These are phyloP conservation scores for Drosophila nigricruria DNA, from an alignment of 2,888 invertebrate species.

Conservation along the genomic window DNA sequence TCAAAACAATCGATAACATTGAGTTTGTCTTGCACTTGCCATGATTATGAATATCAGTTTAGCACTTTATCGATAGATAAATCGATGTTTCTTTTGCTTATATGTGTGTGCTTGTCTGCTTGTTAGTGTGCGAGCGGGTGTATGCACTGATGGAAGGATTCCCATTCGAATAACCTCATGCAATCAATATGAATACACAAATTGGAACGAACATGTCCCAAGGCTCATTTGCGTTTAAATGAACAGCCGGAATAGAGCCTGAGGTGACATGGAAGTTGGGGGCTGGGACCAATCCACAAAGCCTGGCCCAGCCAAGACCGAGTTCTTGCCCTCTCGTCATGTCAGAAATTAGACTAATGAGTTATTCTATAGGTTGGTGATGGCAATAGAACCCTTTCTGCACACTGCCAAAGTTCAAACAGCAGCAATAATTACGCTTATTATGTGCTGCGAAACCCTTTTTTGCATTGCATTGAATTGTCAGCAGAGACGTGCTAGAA, in stretches of 20 bases:
- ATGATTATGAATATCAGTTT: background rate
- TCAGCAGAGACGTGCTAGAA: conserved; percentile 35
- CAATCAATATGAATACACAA: conserved; percentile 52
- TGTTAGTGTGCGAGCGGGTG: background rate
- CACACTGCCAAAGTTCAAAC: conserved; percentile 68
- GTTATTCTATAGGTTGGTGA: conserved; percentile 62
- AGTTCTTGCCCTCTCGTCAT: conserved; percentile 3
- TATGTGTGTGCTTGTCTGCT: background rate
- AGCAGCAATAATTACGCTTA: conserved; percentile 75
- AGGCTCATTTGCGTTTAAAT: conserved; percentile 77
- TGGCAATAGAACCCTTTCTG: conserved; percentile 30
- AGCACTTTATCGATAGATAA: background rate
- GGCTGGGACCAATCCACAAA: conserved; percentile 9
- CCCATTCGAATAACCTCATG: conserved; percentile 12
- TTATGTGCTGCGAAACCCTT: conserved; percentile 42
- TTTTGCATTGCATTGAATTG: conserved; percentile 20
- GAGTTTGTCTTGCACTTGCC: background rate
- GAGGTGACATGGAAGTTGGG: conserved; percentile 7
- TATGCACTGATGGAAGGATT: background rate
- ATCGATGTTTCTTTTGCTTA: background rate
- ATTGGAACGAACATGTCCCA: conserved; percentile 57
- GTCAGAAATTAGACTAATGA: conserved; percentile 66
- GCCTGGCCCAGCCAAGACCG: background rate
- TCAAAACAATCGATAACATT: background rate
- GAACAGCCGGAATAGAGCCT: conserved; percentile 42